Base-by-base conservation (phyloP, 2,113 vertebrate genomes). In the Suncus etruscus region DNA sequence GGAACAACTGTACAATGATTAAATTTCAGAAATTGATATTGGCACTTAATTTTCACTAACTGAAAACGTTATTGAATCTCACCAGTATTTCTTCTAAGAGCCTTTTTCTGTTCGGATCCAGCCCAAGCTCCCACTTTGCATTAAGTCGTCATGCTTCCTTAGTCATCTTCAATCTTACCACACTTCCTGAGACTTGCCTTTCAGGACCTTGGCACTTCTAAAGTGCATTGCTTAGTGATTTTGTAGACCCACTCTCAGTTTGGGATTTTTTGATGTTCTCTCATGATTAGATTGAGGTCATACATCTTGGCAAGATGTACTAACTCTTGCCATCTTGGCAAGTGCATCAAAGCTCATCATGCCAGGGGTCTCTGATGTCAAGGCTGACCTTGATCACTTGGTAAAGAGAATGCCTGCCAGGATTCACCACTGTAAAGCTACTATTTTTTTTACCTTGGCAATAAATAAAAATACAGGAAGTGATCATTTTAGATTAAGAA, bases 41-140 rank as follows among this genome's bases (percentile, higher is more conserved):
- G 31, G 39, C 45, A 84, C 20, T 73, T 51, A 48, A 24, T 84
- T 70, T 89, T 86, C 88, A 51, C 68, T 73, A 51, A 91, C 61
- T 84, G 74, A 16, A 50, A 29, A 86, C 39, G 68, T 88, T 8
- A 79, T 31, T 78, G 51, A 11, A 11, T 80, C 88, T 83, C 24
- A 58, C n/a, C 79, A 74, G 0, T 48, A 70, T 54, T 83, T 85
- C 66, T 11, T 83, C 54, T 77, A 50, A 65, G 15, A 65, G 20
- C 1, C 3, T 9, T 48, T 83, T 90, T 45, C 50, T 85, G 27
- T 65, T 88, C 76, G 10, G 80, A 80, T 51, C 70, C 31, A 81
- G 11, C 9, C 74, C 45, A 77, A n/a, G n/a, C 74, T 31, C 45
- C n/a, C 80, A 78, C 45, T 16, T 3, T 22, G 6, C 25, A 58